Evolutionary conservation across 2,113 vertebrate genomes (phyloP).

Genomic region (Ranitomeya variabilis): DNA sequence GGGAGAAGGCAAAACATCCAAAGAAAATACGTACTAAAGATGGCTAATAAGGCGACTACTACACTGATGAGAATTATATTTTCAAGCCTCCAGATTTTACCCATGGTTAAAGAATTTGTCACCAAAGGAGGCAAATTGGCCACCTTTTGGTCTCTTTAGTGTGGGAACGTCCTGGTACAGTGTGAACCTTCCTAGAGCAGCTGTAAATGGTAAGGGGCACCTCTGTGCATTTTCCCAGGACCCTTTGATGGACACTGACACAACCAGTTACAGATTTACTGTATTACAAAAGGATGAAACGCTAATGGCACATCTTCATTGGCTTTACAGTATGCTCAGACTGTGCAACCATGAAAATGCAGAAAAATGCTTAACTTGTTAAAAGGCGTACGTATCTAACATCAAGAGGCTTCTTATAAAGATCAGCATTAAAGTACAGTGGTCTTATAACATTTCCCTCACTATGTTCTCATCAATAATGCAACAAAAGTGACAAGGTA

Average conservation of each 20-base stretch:
- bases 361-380: no score
- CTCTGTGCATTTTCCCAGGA: slow-evolving; percentile 24
- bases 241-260: slow-evolving; percentile 10
- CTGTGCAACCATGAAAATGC: no score
- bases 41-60: neutral
- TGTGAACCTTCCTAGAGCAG: slow-evolving; percentile 39
- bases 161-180: slow-evolving; percentile 46
- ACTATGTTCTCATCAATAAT: no score
- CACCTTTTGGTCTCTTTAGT: slow-evolving; percentile 51
- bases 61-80: slow-evolving; percentile 28
- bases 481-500: no score
- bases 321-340: no score
- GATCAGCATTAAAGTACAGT: no score
- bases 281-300: neutral
- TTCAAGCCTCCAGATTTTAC: slow-evolving; percentile 14
- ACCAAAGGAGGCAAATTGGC: slow-evolving; percentile 51
- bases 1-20: neutral
- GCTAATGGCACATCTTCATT: no score
- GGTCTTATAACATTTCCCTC: no score
- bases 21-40: neutral
- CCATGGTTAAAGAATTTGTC: slow-evolving; percentile 43
- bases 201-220: slow-evolving; percentile 25
- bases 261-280: neutral
- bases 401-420: no score
- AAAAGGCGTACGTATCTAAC: no score